phyloP scores from a whole-genome alignment of 92 coral and sea anemone genomes.

The Heliopora coerulea region DNA sequence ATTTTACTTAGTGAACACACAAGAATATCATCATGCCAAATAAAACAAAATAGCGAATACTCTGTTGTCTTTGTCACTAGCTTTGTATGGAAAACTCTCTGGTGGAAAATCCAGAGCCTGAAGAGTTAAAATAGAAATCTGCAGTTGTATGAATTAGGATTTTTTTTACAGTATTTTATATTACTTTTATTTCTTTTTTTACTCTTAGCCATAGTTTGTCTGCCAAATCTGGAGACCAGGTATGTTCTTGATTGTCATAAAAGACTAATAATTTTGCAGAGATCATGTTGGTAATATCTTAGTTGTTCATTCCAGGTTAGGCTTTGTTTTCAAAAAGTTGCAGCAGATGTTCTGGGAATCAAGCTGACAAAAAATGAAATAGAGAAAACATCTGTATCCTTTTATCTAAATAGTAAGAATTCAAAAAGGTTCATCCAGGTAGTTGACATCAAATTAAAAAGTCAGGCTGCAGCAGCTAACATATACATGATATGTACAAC shows the following conservation, averaged over 20 bases:
- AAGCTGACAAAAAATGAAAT: conserved; percentile 89
- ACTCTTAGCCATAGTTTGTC: conserved; percentile 85
- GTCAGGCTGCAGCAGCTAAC: no score
- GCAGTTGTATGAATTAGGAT: no score
- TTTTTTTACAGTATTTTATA: not conserved
- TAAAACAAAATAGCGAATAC: no score
- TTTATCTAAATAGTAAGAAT: no score
- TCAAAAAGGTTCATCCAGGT: no score
- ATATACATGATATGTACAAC: no score
- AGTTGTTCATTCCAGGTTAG: conserved; percentile 58
- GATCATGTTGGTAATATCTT: not conserved
- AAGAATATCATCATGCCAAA: no score
- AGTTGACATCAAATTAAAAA: no score
- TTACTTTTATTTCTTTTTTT: not conserved
- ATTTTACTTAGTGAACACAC: no score
- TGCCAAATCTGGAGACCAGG: conserved; percentile 98
- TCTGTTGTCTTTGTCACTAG: no score
- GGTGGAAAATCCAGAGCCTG: no score
- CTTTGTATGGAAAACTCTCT: not conserved
- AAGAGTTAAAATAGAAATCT: no score
- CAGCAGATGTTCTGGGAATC: conserved; percentile 92
- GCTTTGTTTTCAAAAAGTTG: conserved; percentile 92
- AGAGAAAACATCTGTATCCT: conserved; percentile 96
- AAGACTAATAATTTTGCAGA: not conserved
- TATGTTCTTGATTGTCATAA: not conserved